Conservation (phyloP, 2,797 vertebrate genomes). For the Heteromormyrus szaboi region DNA sequence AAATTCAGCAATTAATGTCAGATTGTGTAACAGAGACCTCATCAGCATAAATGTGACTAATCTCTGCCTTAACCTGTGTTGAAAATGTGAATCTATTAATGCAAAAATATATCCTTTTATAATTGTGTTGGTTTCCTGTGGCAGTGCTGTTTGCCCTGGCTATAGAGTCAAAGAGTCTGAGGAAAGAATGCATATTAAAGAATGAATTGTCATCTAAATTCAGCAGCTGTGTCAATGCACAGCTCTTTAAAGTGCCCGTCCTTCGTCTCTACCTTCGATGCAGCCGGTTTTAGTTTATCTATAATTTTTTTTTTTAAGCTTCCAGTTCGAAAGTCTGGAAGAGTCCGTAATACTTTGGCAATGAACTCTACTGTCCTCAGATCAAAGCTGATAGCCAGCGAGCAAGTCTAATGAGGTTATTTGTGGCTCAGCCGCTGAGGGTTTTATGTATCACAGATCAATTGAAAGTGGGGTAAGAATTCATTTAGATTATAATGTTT, state of each 20-base stretch:
- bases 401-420: constrained; percentile 15
- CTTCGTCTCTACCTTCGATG: neutral
- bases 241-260: neutral
- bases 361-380: constrained; percentile 12
- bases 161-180: neutral
- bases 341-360: neutral
- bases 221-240: neutral
- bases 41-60: constrained; percentile 8
- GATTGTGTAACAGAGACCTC: constrained; percentile 8
- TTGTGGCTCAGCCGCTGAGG: neutral
- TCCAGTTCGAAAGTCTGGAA: neutral
- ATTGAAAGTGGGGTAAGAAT: constrained; percentile 11
- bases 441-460: constrained; percentile 14
- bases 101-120: neutral
- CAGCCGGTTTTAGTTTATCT: constrained; percentile 6
- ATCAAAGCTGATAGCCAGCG: constrained; percentile 15
- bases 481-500: constrained; percentile 21
- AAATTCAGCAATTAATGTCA: constrained; percentile 15
- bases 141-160: neutral
- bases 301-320: neutral
- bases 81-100: constrained; percentile 6
- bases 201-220: neutral
- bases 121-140: neutral
- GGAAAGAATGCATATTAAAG: neutral
- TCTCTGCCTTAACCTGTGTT: neutral